phyloP scores from a whole-genome alignment of 2,113 vertebrate species.

The Megaleporinus macrocephalus region DNA sequence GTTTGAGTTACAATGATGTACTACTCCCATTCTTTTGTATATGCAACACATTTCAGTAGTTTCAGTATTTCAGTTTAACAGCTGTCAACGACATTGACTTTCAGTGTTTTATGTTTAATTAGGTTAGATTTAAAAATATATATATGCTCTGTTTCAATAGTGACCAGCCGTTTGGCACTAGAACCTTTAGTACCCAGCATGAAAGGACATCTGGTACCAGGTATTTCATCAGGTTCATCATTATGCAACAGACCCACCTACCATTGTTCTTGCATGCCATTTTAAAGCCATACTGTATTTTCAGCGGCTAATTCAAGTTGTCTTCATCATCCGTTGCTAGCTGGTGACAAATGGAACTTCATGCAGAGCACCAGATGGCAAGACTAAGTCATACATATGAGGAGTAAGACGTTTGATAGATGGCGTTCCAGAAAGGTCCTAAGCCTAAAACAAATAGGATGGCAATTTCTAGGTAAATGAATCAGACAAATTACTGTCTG shows the following conservation, averaged over 20 bases:
- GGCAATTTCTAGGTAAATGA: conserved; percentile 58
- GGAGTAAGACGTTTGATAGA: conserved; percentile 73
- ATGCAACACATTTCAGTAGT: too few relatives aligned
- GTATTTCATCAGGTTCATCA: conserved; percentile 67
- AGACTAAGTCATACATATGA: conserved; percentile 73
- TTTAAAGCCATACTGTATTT: conserved; percentile 75
- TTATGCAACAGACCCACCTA: conserved; percentile 70
- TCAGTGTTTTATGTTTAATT: conserved; percentile 62
- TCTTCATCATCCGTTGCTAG: conserved; percentile 74
- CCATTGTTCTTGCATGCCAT: conserved; percentile 67
- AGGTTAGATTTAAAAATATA: conserved; percentile 62
- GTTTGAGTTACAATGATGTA: too few relatives aligned
- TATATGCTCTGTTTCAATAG: conserved; percentile 56
- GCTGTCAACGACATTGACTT: neutral
- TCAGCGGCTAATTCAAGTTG: conserved; percentile 73
- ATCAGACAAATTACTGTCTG: conserved; percentile 20
- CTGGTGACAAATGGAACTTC: conserved; percentile 77
- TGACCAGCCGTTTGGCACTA: conserved; percentile 67
- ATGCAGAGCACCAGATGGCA: conserved; percentile 78
- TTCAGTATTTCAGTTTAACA: too few relatives aligned
- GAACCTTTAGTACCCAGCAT: conserved; percentile 69
- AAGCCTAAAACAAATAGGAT: conserved; percentile 63
- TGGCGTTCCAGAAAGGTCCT: conserved; percentile 24
- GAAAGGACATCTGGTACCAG: conserved; percentile 79
- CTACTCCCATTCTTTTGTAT: too few relatives aligned